Evolutionary conservation across 2,113 vertebrate species (phyloP).

Genomic region (Piaya cayana): DNA sequence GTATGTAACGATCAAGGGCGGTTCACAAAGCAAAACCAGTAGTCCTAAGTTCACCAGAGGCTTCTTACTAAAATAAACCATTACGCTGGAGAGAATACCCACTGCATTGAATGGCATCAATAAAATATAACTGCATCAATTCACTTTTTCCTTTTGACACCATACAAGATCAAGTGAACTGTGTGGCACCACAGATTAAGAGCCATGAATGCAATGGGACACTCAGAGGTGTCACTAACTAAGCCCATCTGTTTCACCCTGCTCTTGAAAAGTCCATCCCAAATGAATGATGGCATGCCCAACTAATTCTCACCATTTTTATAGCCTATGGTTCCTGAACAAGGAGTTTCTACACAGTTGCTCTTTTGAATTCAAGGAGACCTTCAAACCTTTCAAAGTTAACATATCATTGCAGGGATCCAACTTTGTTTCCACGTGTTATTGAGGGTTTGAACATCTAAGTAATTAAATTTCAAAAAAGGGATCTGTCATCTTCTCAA

Average conservation of each 20-base stretch:
- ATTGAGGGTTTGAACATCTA: not conserved
- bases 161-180: rapidly evolving
- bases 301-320: not conserved
- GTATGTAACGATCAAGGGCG: not conserved
- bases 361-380: not conserved
- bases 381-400: not conserved
- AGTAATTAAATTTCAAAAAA: not conserved
- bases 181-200: not conserved
- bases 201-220: rapidly evolving
- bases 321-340: not conserved
- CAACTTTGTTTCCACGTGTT: not conserved
- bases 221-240: not conserved
- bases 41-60: not conserved
- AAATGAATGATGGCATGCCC: not conserved
- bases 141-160: not conserved
- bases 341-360: not conserved
- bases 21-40: not conserved
- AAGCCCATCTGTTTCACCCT: not conserved
- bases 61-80: not conserved
- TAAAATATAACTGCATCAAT: not conserved
- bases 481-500: not conserved
- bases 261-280: not conserved
- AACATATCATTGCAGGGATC: not conserved
- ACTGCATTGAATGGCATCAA: rapidly evolving
- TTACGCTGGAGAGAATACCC: not conserved